A percentile compares a stretch with the other conserved stretches of the same genome.
These are phyloP conservation scores for Ctenopoma kingsleyae DNA, from an alignment of 2,797 vertebrate genomes.

Conservation along the genomic window DNA sequence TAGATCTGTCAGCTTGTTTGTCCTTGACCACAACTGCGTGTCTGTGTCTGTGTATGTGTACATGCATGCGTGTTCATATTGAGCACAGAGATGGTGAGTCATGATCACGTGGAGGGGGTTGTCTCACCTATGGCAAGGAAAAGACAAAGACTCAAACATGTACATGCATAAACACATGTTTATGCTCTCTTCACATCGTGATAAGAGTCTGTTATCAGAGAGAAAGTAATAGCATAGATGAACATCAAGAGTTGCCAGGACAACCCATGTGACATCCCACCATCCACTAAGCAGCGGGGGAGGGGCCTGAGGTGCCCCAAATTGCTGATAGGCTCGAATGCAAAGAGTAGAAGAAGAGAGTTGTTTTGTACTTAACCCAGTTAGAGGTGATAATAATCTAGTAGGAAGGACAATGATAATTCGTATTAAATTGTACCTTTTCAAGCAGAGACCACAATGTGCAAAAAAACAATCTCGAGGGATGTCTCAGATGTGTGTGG, in stretches of 20 bases:
- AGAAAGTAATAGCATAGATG: conserved; percentile 56
- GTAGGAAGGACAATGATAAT: conserved; percentile 14
- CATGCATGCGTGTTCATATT: conserved; percentile 27
- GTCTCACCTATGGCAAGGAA: conserved; percentile 72
- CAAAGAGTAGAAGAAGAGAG: conserved; percentile 39
- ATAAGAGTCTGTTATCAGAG: conserved; percentile 45
- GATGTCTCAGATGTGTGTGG: conserved; percentile 51
- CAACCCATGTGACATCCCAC: conserved; percentile 75
- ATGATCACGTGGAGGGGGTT: conserved; percentile 59
- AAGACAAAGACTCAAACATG: conserved; percentile 53
- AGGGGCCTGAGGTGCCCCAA: conserved; percentile 51
- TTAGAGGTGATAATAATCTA: conserved; percentile 35
- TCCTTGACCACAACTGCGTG: conserved; percentile 41
- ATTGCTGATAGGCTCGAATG: conserved; percentile 56
- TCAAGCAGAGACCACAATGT: conserved; percentile 13
- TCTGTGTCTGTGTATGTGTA: not conserved
- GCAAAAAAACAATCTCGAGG: conserved; percentile 17
- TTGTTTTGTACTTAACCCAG: conserved; percentile 27
- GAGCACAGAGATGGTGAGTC: conserved; percentile 64
- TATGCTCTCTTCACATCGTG: conserved; percentile 31
- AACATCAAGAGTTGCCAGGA: conserved; percentile 74
- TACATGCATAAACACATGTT: conserved; percentile 15
- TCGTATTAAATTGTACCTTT: conserved; percentile 26
- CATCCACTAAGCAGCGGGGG: conserved; percentile 42
- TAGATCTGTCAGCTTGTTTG: conserved; percentile 63